Percentiles rank a stretch among this genome's conserved stretches.
phyloP scores from a whole-genome alignment of 2,113 vertebrate genomes.

The Thamnaconus septentrionalis region DNA sequence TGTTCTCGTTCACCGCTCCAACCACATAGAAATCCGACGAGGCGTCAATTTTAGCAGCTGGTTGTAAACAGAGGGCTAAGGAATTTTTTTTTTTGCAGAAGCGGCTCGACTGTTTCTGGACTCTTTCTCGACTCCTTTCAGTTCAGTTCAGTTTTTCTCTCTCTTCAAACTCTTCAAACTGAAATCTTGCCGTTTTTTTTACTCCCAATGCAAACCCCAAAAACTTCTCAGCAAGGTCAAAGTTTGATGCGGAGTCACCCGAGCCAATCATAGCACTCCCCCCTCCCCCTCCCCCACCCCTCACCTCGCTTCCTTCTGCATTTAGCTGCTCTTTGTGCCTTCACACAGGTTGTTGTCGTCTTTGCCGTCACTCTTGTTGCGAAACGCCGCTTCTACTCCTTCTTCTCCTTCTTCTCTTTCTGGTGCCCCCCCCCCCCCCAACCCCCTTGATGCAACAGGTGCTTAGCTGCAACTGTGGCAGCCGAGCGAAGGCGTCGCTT shows the following conservation, averaged over 20 bases:
- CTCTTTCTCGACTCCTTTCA: too few relatives aligned
- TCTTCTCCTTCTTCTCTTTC: conserved; percentile 44
- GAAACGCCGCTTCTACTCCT: too few relatives aligned
- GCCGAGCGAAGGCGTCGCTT: conserved; percentile 65
- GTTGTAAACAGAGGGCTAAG: too few relatives aligned
- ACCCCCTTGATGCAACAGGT: conserved; percentile 80
- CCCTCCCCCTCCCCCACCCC: background rate
- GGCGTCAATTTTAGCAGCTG: too few relatives aligned
- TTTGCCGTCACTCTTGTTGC: background rate
- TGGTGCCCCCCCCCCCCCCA: conserved; percentile 2
- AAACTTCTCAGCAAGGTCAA: conserved; percentile 42
- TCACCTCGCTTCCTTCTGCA: conserved; percentile 24
- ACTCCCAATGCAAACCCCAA: conserved; percentile 2
- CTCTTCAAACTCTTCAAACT: too few relatives aligned
- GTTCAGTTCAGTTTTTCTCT: too few relatives aligned
- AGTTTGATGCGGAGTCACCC: conserved; percentile 34
- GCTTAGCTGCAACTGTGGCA: conserved; percentile 67
- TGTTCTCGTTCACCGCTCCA: too few relatives aligned
- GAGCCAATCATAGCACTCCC: conserved; percentile 13
- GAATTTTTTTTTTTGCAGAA: too few relatives aligned
- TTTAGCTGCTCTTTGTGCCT: conserved; percentile 45
- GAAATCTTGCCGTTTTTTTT: background rate
- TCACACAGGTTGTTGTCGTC: conserved; percentile 68
- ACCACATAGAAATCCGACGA: too few relatives aligned
- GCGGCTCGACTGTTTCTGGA: too few relatives aligned